Evolutionary conservation across 2,113 vertebrate species (phyloP).

Genomic region (Oostethus manadensis): DNA sequence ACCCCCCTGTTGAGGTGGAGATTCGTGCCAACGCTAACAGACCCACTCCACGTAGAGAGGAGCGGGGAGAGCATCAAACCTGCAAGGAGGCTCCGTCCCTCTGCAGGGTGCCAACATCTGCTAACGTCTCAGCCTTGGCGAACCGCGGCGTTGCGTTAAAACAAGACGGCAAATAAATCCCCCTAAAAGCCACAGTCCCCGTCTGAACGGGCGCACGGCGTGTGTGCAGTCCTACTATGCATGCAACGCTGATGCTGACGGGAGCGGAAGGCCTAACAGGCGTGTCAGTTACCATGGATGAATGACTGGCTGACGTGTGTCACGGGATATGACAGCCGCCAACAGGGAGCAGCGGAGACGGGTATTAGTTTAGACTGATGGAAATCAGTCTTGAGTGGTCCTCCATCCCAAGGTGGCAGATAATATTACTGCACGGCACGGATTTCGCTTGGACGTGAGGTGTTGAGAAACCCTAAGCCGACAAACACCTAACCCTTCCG

Average conservation of each 20-base stretch:
- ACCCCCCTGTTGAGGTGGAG: too few relatives aligned
- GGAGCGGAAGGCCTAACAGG: neutral
- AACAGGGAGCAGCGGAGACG: neutral
- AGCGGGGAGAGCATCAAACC: neutral
- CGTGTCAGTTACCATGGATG: conserved; percentile 11
- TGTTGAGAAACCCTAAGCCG: too few relatives aligned
- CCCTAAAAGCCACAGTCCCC: neutral
- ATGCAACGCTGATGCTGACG: neutral
- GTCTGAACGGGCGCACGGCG: neutral
- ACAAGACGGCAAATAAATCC: conserved; percentile 11
- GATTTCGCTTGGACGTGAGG: neutral
- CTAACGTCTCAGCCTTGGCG: conserved; percentile 11
- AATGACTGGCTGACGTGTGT: conserved; percentile 9
- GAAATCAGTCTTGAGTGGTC: neutral
- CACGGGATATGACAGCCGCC: conserved; percentile 6
- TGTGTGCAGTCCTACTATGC: neutral
- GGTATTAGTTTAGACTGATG: conserved; percentile 16
- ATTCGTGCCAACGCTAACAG: neutral
- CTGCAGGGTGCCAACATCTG: conserved; percentile 29
- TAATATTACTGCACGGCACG: too few relatives aligned
- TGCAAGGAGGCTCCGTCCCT: conserved; percentile 14
- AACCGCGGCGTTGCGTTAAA: conserved; percentile 17
- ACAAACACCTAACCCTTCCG: too few relatives aligned
- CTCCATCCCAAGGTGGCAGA: neutral
- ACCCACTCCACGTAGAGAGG: neutral